Evolutionary conservation across 2,797 vertebrate species (phyloP).

Genomic region (Anabacerthia variegaticeps): DNA sequence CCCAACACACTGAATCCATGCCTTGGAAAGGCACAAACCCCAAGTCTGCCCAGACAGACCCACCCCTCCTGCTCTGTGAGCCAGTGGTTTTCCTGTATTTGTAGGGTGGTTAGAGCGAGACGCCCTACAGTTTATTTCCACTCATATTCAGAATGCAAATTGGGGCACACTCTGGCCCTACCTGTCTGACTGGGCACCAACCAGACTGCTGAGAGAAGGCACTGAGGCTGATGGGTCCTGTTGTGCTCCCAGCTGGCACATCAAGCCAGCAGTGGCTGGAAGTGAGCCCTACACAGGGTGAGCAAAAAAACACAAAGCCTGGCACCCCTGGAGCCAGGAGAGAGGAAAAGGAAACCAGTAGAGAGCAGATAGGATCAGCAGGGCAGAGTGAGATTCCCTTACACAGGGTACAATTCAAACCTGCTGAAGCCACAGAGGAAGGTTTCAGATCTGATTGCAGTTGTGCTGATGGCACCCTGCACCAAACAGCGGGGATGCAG

Average conservation of each 20-base stretch:
- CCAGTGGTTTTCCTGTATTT: background rate
- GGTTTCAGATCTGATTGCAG: fast-evolving
- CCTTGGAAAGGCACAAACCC: background rate
- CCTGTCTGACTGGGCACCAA: background rate
- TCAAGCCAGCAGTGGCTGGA: background rate
- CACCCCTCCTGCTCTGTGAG: background rate
- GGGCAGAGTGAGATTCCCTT: background rate
- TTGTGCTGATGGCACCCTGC: background rate
- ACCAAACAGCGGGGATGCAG: background rate
- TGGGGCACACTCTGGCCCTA: background rate
- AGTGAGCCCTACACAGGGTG: background rate
- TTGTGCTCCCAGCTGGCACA: background rate
- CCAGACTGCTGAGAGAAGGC: background rate
- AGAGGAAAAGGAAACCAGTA: background rate
- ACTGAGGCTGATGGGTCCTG: background rate
- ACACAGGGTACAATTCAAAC: background rate
- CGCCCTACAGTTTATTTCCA: background rate
- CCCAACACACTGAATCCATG: background rate
- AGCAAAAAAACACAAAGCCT: background rate
- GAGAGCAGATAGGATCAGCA: background rate
- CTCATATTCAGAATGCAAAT: background rate
- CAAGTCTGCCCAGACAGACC: background rate
- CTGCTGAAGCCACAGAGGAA: background rate
- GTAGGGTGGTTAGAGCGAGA: background rate
- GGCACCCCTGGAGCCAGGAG: background rate